Base-by-base conservation (phyloP, 2,797 vertebrate genomes). In the Aythya fuligula region DNA sequence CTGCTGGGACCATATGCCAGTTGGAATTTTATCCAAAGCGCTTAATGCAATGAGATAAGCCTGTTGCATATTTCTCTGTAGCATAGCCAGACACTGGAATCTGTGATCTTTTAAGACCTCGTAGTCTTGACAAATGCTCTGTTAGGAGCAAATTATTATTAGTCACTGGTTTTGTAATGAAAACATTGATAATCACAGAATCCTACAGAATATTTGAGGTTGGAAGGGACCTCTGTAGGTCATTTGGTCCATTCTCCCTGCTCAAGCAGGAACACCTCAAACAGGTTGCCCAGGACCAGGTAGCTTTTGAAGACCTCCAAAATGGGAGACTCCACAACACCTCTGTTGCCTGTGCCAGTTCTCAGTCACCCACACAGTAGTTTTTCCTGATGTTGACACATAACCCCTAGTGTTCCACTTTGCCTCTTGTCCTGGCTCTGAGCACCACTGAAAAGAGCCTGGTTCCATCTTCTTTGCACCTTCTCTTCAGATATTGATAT, bases 1-100 rank as follows among this genome's bases (percentile, higher is more conserved):
- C 93, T 96, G 21, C 69, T 61, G 53, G 25, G n/a, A 90, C 90
- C 67, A 89, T 93, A 94, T 89, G 80, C 67, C 73, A 85, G 80
- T 73, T 36, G 13, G 60, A 94, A 64, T 84, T 90, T 89, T 87
- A 36, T 76, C 88, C 67, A 88, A 87, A 92, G 71, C 61, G 38
- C 14, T 47, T 82, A 84, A 58, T 88, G 60, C 34, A 88, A 57
- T 60, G 56, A 81, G 38, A 86, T 70, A 73, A 94, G 27, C 73
- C 81, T 96, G 87, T 91, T 94, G 90, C 51, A 60, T 67, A 49
- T 70, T 94, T 91, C 43, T 81, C 60, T 82, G n/a, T 76, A 71
- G 51, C 53, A 57, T 45, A 84, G 60, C 28, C 58, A 96, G 30
- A 1, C 56, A 38, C 19, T 38, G 11, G 25, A 91, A 79, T 94